Conservation (phyloP, 53 echinoderm and acorn worm genomes). For the Holothuria leucospilota region DNA sequence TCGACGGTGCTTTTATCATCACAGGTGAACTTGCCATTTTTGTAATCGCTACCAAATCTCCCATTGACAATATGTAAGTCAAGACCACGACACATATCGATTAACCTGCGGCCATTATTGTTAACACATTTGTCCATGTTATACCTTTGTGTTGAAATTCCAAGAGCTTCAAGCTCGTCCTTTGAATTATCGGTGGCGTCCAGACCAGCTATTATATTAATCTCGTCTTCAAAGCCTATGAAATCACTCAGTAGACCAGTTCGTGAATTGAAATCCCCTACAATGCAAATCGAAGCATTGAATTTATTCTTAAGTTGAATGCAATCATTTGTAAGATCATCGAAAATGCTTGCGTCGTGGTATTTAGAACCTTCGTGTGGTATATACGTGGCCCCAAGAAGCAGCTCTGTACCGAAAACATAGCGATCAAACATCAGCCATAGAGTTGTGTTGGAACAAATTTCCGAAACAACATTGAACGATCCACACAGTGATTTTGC, state of each 20-base stretch:
- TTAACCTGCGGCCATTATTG: too few species aligned
- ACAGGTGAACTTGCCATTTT: too few species aligned
- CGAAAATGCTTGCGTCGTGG: neutral
- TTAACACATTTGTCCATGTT: too few species aligned
- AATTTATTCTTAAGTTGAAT: constrained; percentile 10
- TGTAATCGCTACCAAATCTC: too few species aligned
- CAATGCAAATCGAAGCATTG: neutral
- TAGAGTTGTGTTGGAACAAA: constrained; percentile 27
- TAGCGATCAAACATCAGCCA: neutral
- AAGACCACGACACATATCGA: too few species aligned
- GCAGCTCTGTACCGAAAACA: neutral
- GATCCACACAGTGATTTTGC: neutral
- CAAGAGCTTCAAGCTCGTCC: neutral
- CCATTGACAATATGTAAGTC: too few species aligned
- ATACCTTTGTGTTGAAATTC: too few species aligned
- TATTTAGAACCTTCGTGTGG: too few species aligned
- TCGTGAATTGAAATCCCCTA: neutral
- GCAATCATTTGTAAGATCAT: constrained; percentile 24
- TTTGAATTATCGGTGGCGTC: too few species aligned
- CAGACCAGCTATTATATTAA: too few species aligned
- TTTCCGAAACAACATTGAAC: neutral
- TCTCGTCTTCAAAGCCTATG: too few species aligned
- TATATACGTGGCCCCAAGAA: neutral
- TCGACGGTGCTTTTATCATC: neutral
- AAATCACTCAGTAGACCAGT: neutral